These are phyloP conservation scores for Phenganax marumi DNA, from an alignment of 92 coral and sea anemone species.

Conservation along the genomic window DNA sequence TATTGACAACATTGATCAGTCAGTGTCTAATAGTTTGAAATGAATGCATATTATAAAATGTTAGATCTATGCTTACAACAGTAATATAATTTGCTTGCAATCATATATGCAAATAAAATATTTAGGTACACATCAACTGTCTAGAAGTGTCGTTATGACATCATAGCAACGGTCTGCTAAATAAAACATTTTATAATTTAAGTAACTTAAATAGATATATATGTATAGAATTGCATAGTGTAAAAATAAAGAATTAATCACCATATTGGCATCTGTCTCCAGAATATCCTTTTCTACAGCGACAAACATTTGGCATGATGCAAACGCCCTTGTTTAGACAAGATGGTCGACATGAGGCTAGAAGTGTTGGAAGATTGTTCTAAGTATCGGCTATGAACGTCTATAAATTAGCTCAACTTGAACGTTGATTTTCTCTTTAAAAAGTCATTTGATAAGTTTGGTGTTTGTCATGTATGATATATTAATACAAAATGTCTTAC, in stretches of 20 bases:
- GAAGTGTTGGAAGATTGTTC: neutral
- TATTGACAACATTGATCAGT: too few species aligned
- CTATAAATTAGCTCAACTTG: neutral
- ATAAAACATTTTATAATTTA: neutral
- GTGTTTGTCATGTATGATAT: neutral
- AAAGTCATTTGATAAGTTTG: neutral
- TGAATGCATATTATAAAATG: too few species aligned
- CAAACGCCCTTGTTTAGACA: slow-evolving; percentile 32
- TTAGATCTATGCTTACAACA: too few species aligned
- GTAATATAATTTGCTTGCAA: too few species aligned
- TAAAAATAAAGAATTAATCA: neutral
- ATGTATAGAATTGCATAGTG: too few species aligned
- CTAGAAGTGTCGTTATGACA: too few species aligned
- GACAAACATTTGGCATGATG: slow-evolving; percentile 27
- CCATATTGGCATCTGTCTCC: slow-evolving; percentile 35
- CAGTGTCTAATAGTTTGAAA: too few species aligned
- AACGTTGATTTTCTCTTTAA: too few species aligned
- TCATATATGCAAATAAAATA: too few species aligned
- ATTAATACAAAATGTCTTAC: neutral
- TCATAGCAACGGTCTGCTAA: too few species aligned
- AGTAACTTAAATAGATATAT: neutral
- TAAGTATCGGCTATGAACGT: neutral
- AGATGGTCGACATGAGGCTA: slow-evolving; percentile 34
- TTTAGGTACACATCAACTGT: too few species aligned
- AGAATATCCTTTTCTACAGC: slow-evolving; percentile 21